A percentile compares a stretch with the other conserved stretches of the same genome.
Conservation (phyloP, 2,888 invertebrate species). For the Anorthoa munda region DNA sequence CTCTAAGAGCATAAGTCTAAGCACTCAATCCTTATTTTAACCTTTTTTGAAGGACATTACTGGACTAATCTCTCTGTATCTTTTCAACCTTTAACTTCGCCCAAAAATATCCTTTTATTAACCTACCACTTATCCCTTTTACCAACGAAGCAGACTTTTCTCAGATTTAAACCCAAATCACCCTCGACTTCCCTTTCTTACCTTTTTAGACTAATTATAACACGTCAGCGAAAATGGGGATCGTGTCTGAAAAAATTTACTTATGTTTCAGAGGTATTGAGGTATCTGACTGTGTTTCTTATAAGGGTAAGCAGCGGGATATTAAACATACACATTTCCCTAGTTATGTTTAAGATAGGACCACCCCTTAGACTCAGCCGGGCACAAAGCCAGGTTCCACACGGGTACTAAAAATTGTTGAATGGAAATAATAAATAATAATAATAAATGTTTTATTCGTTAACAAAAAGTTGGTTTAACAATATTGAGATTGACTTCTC, state of each 20-base stretch:
- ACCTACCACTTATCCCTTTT: constrained; percentile 31
- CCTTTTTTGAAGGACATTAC: constrained; percentile 25
- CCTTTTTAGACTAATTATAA: constrained; percentile 32
- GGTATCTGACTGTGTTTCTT: too few relatives aligned
- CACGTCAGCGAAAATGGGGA: constrained; percentile 11
- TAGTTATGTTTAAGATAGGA: too few relatives aligned
- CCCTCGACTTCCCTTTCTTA: constrained; percentile 15
- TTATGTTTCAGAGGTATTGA: neutral
- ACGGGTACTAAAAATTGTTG: too few relatives aligned
- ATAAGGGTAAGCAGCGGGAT: too few relatives aligned
- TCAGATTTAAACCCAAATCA: constrained; percentile 29
- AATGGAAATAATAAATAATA: too few relatives aligned
- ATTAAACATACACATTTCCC: too few relatives aligned
- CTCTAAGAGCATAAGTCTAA: neutral
- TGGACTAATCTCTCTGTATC: constrained; percentile 22
- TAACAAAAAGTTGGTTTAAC: too few relatives aligned
- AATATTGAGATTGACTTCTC: too few relatives aligned
- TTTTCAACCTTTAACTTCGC: constrained; percentile 16
- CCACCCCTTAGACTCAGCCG: too few relatives aligned
- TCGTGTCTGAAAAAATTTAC: neutral
- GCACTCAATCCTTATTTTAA: constrained; percentile 8
- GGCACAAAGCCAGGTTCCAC: too few relatives aligned
- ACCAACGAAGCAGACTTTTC: constrained; percentile 21
- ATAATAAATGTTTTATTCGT: too few relatives aligned
- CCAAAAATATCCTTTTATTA: constrained; percentile 32